Evolutionary conservation across 2,888 invertebrate genomes (phyloP).

Genomic region (Drosophila anomalipes): DNA sequence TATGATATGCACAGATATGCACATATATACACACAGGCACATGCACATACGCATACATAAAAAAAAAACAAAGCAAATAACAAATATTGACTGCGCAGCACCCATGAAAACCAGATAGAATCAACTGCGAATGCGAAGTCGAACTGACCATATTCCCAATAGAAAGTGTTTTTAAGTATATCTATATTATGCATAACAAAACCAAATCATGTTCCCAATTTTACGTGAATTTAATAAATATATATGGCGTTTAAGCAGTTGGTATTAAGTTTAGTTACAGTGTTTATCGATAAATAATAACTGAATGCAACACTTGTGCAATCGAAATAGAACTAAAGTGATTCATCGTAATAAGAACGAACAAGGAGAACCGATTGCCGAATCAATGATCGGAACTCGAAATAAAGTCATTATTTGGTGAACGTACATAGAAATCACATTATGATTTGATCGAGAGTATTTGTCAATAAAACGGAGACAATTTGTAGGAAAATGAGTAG

Average conservation of each 20-base stretch:
- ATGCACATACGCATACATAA: slow-evolving; percentile 3
- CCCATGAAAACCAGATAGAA: slow-evolving; percentile 18
- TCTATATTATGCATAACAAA: not conserved
- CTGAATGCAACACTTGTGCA: not conserved
- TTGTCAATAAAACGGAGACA: not conserved
- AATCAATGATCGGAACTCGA: not conserved
- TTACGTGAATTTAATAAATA: not conserved
- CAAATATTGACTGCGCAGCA: slow-evolving; percentile 29
- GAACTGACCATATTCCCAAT: not conserved
- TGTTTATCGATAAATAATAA: not conserved
- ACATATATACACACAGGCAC: not conserved
- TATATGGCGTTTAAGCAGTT: not conserved
- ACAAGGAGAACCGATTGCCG: not conserved
- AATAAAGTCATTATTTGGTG: not conserved
- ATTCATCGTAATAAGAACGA: not conserved
- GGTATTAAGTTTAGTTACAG: not conserved
- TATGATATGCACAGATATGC: slow-evolving; percentile 16
- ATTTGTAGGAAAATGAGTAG: not conserved
- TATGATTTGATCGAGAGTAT: not conserved
- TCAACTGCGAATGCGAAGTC: slow-evolving; percentile 21
- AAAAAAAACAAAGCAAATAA: slow-evolving; percentile 25
- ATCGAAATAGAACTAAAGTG: not conserved
- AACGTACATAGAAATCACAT: not conserved
- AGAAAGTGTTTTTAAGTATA: not conserved
- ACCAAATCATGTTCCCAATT: not conserved